Base-by-base conservation (phyloP, 2,113 vertebrate species). In the Melierax canorus region DNA sequence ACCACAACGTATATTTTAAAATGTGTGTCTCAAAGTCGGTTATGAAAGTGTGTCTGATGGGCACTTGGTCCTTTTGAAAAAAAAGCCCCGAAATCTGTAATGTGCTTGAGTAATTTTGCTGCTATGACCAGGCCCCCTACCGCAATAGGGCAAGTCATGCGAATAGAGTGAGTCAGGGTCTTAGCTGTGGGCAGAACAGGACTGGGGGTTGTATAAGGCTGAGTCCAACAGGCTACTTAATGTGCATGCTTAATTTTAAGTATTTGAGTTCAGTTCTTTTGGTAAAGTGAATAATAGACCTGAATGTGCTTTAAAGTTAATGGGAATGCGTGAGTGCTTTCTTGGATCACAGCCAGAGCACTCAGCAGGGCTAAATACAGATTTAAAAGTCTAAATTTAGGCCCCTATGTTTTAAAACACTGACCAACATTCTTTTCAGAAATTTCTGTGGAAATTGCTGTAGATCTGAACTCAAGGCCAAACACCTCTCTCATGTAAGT, bases 301-400 rank as follows among this genome's bases (percentile, higher is more conserved):
- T 91, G 67, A 84, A 87, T 34, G 53, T 82, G 50, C 90, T 95
- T 92, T 85, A 73, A 91, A 96, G 80, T 96, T 94, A 96, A 95
- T 94, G 76, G 74, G 91, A 93, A 95, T 6, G 10, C 2, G 0
- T 95, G 95, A 97, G 96, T 96, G 92, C 91, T 94, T 95, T 97
- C 89, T 68, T 94, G 92, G 92, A 91, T 55, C 18, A 29, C 22
- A 76, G 89, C 94, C 95, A 96, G 66, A 41, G 77, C 34, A 41
- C 58, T 94, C 86, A 75, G 80, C 51, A 78, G 76, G 23, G 84
- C 95, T 91, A 95, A 94, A 78, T 78, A 86, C 73, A 94, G 86
- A 95, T 69, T 95, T 91, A 91, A 85, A 58, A 91, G 62, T 87
- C 93, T 96, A 97, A 94, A 96, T 95, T 97, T 97, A 96, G 86